Evolutionary conservation across 37 sponge, comb jelly and placozoan genomes (phyloP).

Genomic region (Chondrosia reniformis): DNA sequence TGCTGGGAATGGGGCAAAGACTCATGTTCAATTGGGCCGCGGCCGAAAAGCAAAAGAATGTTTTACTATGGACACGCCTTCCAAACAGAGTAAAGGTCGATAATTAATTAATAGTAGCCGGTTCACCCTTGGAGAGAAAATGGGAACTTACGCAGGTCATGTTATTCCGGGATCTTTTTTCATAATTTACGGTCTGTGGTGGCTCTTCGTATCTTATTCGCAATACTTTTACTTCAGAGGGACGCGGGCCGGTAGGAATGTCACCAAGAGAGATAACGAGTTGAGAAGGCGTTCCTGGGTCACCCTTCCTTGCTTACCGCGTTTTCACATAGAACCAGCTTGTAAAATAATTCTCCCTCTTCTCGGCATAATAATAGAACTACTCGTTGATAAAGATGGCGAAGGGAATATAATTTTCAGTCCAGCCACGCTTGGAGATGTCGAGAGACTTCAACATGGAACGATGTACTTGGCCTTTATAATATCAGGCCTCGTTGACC

Average conservation of each 20-base stretch:
- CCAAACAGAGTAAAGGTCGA: too few relatives aligned
- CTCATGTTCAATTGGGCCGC: too few relatives aligned
- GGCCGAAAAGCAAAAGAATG: too few relatives aligned
- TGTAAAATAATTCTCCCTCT: slow-evolving; percentile 34
- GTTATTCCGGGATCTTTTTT: slow-evolving; percentile 55
- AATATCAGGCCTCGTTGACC: slow-evolving; percentile 55
- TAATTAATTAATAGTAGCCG: not conserved
- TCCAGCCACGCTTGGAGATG: not conserved
- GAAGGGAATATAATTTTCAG: slow-evolving; percentile 9
- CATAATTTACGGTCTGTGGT: slow-evolving; percentile 37
- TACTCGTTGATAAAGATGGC: slow-evolving; percentile 11
- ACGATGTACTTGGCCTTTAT: slow-evolving; percentile 56
- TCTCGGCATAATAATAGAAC: slow-evolving; percentile 41
- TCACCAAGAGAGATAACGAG: slow-evolving; percentile 29
- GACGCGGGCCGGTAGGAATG: not conserved
- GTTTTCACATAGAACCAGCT: slow-evolving; percentile 46
- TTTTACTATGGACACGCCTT: too few relatives aligned
- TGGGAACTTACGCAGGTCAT: slow-evolving; percentile 61
- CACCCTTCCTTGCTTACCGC: slow-evolving; percentile 29
- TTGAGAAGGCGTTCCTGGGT: slow-evolving; percentile 41
- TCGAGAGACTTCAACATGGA: slow-evolving; percentile 40
- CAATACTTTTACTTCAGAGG: not conserved
- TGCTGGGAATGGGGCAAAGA: too few relatives aligned
- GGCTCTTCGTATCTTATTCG: slow-evolving; percentile 10
- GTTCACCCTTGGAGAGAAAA: not conserved